Evolutionary conservation across 1,140 invertebrate genomes (phyloP).

Genomic region (Antheraea pernyi): DNA sequence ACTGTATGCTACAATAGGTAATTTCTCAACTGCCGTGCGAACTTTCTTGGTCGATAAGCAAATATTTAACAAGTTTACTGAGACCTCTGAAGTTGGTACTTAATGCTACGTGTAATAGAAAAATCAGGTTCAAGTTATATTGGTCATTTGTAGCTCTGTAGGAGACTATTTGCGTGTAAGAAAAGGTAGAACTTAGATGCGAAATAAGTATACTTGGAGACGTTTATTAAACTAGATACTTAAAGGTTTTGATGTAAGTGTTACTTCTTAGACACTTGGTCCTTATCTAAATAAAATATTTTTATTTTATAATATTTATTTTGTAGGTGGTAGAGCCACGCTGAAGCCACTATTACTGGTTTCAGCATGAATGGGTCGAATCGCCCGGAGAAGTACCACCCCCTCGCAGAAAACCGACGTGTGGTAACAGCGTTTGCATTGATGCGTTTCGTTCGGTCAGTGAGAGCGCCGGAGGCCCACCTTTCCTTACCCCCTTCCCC

Average conservation of each 20-base stretch:
- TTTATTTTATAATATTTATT: too few relatives aligned
- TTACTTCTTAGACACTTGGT: too few relatives aligned
- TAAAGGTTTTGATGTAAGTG: too few relatives aligned
- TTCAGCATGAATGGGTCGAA: too few relatives aligned
- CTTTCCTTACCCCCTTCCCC: too few relatives aligned
- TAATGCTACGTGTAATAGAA: constrained; percentile 28
- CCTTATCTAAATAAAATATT: not conserved
- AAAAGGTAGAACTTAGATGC: constrained; percentile 13
- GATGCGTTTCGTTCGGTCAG: too few relatives aligned
- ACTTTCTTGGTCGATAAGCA: constrained; percentile 43
- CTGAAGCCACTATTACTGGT: too few relatives aligned
- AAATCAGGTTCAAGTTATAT: constrained; percentile 28
- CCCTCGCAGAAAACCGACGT: too few relatives aligned
- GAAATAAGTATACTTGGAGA: constrained; percentile 7
- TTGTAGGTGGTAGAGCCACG: too few relatives aligned
- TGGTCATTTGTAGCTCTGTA: constrained; percentile 4
- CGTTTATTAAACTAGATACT: not conserved
- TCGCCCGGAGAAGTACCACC: too few relatives aligned
- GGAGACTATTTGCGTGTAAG: constrained; percentile 14
- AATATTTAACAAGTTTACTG: constrained; percentile 33
- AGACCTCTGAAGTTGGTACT: constrained; percentile 33
- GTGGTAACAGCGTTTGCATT: too few relatives aligned
- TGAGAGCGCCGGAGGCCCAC: too few relatives aligned
- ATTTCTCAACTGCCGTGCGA: constrained; percentile 34
- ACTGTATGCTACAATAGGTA: constrained; percentile 18